These are phyloP conservation scores for Caenorhabditis parvicauda DNA, from an alignment of 2,888 invertebrate genomes.

Conservation along the genomic window DNA sequence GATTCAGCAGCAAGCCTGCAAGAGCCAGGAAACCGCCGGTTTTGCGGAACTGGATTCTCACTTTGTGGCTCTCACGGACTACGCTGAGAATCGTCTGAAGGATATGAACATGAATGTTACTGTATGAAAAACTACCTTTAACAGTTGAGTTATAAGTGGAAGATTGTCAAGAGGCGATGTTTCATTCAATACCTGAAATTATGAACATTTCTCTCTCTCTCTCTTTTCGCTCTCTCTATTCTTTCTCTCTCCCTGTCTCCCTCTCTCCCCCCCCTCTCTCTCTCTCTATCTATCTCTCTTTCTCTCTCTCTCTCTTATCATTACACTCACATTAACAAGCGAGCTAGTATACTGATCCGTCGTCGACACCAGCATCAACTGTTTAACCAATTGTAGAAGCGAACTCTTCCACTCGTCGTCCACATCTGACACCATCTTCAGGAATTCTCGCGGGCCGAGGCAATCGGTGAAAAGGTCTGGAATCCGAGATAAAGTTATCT, in stretches of 20 bases:
- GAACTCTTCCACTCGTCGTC: slow-evolving; percentile 47
- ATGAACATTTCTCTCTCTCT: no score
- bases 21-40: slow-evolving; percentile 97
- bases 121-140: slow-evolving; percentile 6
- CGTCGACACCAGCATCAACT: slow-evolving; percentile 78
- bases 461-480: slow-evolving; percentile 35
- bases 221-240: no score
- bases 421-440: slow-evolving; percentile 20
- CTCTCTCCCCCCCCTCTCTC: no score
- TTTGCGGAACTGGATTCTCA: slow-evolving; percentile 92
- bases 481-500: not conserved
- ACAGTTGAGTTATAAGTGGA: slow-evolving; percentile 20
- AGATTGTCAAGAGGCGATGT: slow-evolving; percentile 32
- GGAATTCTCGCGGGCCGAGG: slow-evolving; percentile 25
- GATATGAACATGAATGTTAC: slow-evolving; percentile 31
- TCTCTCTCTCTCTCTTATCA: no score
- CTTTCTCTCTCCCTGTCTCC: no score
- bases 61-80: slow-evolving; percentile 90
- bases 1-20: slow-evolving; percentile 86
- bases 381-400: slow-evolving; percentile 70
- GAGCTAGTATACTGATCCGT: slow-evolving; percentile 53
- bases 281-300: no score
- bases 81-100: slow-evolving; percentile 64
- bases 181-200: slow-evolving; percentile 37
- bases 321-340: slow-evolving; percentile 31